phyloP scores from a whole-genome alignment of 2,113 vertebrate species.

The Tetrax tetrax region DNA sequence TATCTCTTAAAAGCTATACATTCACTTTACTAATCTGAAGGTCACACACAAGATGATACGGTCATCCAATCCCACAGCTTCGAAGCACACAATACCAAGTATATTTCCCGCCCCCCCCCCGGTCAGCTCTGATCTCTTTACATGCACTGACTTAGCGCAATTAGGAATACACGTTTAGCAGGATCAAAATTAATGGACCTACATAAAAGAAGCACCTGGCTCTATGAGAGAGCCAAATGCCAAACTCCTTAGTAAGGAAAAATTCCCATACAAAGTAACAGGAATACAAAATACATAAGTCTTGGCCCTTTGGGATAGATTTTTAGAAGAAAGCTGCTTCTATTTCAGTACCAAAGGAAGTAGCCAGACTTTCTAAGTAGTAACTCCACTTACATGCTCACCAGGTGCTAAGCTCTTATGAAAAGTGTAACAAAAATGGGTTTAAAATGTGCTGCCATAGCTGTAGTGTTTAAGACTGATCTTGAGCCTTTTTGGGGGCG shows the following conservation, averaged over 20 bases:
- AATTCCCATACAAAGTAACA: not conserved
- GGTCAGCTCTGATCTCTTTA: slow-evolving; percentile 40
- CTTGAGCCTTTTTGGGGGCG: not conserved
- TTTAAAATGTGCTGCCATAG: not conserved
- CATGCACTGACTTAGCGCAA: slow-evolving; percentile 20
- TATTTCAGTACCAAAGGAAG: slow-evolving; percentile 9
- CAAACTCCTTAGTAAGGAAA: not conserved
- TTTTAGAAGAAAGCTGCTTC: not conserved
- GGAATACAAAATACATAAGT: not conserved
- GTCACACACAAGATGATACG: slow-evolving; percentile 34
- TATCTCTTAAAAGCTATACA: slow-evolving; percentile 15
- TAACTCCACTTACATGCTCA: not conserved
- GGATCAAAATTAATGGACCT: slow-evolving; percentile 1
- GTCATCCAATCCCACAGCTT: slow-evolving; percentile 12
- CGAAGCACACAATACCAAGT: not conserved
- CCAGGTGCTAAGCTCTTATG: not conserved
- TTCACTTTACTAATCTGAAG: not conserved
- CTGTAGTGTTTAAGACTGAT: not conserved
- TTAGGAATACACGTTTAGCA: not conserved
- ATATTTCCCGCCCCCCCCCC: no score
- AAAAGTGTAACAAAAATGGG: not conserved
- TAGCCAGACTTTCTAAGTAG: not conserved
- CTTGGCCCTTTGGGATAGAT: not conserved
- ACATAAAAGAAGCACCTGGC: not conserved
- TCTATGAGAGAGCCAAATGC: not conserved